Evolutionary conservation across 2,797 vertebrate genomes (phyloP).

Genomic region (Darevskia mixta): DNA sequence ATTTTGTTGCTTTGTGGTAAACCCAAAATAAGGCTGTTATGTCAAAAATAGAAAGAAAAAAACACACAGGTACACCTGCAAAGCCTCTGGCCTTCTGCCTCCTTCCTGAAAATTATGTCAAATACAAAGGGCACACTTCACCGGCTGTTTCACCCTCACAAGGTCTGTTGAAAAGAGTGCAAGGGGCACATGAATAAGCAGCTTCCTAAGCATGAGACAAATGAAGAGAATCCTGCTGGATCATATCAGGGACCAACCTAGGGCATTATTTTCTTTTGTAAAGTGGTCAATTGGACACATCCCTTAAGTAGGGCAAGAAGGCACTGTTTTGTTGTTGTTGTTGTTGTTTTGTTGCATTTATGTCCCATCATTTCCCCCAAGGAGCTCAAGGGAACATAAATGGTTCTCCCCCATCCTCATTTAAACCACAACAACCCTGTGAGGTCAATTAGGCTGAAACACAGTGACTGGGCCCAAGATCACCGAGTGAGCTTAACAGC

Average conservation of each 20-base stretch:
- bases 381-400: too few species aligned
- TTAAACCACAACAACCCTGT: too few species aligned
- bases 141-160: too few species aligned
- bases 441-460: too few species aligned
- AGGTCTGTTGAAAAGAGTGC: background rate
- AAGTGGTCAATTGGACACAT: too few species aligned
- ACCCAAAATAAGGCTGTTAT: constrained; percentile 11
- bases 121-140: background rate
- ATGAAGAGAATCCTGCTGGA: background rate
- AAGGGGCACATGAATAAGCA: background rate
- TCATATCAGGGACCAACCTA: background rate
- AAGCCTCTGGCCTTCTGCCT: background rate
- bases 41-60: constrained; percentile 66
- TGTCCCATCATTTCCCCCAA: too few species aligned
- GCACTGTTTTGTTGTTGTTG: too few species aligned
- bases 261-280: background rate
- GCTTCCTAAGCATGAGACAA: background rate
- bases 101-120: background rate
- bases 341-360: too few species aligned
- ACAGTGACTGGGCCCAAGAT: too few species aligned
- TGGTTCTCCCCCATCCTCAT: too few species aligned
- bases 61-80: constrained; percentile 57
- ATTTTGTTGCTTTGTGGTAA: constrained; percentile 2
- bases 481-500: too few species aligned
- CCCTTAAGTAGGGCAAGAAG: too few species aligned